Evolutionary conservation across 2,888 invertebrate species (phyloP).

Genomic region (Synanthedon formicaeformis): DNA sequence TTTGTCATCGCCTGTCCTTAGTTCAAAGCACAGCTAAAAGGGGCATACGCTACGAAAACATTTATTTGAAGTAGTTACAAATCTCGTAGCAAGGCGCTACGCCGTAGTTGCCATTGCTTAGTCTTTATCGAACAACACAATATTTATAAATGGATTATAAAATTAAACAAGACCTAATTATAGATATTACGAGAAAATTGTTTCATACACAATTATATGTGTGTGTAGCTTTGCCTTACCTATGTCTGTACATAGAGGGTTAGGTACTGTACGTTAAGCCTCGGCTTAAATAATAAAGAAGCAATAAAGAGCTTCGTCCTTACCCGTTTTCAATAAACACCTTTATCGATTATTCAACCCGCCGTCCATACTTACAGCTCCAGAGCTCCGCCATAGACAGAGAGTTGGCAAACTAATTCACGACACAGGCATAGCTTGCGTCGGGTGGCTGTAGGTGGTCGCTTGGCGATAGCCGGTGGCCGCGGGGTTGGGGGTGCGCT

Average conservation of each 20-base stretch:
- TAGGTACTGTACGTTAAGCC: conserved; percentile 23
- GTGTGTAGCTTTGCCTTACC: not conserved
- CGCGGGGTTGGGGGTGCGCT: conserved; percentile 28
- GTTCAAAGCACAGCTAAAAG: too few species aligned
- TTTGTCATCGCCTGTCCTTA: too few species aligned
- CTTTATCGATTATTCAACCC: conserved; percentile 70
- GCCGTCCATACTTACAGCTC: conserved; percentile 67
- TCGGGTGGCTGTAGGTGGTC: conserved; percentile 61
- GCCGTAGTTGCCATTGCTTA: too few species aligned
- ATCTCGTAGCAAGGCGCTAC: too few species aligned
- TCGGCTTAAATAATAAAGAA: conserved; percentile 61
- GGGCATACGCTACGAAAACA: too few species aligned
- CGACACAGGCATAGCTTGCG: conserved; percentile 69
- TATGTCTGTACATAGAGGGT: conserved; percentile 2
- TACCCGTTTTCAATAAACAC: conserved; percentile 71
- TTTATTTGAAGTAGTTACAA: too few species aligned
- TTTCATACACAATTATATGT: not conserved
- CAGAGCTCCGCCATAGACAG: conserved; percentile 67
- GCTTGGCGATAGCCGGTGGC: conserved; percentile 60
- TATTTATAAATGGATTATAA: too few species aligned
- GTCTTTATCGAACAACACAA: too few species aligned
- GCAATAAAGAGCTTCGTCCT: conserved; percentile 65
- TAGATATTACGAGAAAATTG: not conserved
- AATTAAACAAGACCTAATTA: too few species aligned
- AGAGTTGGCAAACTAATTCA: conserved; percentile 71